phyloP scores from a whole-genome alignment of 2,113 vertebrate genomes.

The Indicator maculatus region DNA sequence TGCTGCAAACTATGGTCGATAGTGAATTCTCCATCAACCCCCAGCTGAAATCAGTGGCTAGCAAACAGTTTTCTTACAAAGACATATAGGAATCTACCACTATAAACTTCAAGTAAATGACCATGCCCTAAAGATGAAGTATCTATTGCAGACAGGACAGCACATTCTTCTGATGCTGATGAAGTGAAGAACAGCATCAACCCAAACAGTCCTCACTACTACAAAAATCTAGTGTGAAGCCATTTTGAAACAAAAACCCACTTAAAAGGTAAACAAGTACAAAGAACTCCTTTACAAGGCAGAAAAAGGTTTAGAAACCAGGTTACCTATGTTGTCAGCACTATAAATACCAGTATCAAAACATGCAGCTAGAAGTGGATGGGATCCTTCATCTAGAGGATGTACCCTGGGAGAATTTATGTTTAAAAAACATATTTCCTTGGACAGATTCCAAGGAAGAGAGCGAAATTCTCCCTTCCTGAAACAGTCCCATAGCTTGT shows the following conservation, averaged over 20 bases:
- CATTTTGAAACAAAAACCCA: neutral
- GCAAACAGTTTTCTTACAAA: neutral
- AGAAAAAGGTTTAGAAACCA: neutral
- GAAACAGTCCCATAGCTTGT: neutral
- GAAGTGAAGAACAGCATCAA: neutral
- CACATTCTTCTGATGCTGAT: neutral
- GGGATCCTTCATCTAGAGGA: neutral
- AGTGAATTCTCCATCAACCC: neutral
- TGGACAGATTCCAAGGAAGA: neutral
- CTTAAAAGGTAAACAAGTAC: neutral
- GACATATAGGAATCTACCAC: neutral
- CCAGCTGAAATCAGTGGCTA: neutral
- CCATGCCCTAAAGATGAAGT: neutral
- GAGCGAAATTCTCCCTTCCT: neutral
- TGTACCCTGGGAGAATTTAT: neutral
- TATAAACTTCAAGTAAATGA: neutral
- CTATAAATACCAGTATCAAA: neutral
- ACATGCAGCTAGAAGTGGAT: neutral
- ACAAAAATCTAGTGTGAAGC: neutral
- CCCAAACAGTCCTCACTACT: neutral
- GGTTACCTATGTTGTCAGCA: neutral
- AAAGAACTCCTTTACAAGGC: neutral
- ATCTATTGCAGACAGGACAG: neutral
- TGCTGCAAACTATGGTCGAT: accelerated
- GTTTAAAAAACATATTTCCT: accelerated